Percentiles rank a stretch among this genome's conserved stretches.
These are phyloP conservation scores for Syngnathus floridae DNA, from an alignment of 2,113 vertebrate genomes.

Conservation along the genomic window DNA sequence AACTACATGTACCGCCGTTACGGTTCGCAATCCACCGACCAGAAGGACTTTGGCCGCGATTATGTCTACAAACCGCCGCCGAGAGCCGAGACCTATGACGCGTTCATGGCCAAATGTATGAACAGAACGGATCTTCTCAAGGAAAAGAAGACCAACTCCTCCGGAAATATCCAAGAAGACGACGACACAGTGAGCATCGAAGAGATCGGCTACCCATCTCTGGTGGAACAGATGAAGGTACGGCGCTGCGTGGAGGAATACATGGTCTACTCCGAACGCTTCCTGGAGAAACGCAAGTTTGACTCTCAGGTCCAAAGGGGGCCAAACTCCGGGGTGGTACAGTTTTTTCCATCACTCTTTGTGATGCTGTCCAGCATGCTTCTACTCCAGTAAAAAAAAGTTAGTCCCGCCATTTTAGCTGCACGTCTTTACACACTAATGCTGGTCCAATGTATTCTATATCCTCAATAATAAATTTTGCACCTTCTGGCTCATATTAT, in stretches of 20 bases:
- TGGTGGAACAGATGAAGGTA: constrained; percentile 61
- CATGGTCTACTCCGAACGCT: constrained; percentile 53
- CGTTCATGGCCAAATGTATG: constrained; percentile 63
- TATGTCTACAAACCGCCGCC: constrained; percentile 56
- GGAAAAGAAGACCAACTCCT: constrained; percentile 17
- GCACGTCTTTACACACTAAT: constrained; percentile 12
- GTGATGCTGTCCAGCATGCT: constrained; percentile 58
- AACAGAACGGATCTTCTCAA: constrained; percentile 48
- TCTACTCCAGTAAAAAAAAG: constrained; percentile 56
- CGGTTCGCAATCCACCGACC: constrained; percentile 55
- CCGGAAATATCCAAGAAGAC: constrained; percentile 11
- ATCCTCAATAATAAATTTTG: neutral
- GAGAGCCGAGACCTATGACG: constrained; percentile 52
- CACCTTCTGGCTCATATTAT: constrained; percentile 3
- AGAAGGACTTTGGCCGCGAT: constrained; percentile 60
- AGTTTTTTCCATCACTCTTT: constrained; percentile 43
- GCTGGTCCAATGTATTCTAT: constrained; percentile 1
- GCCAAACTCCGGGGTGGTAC: constrained; percentile 22
- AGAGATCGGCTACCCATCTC: constrained; percentile 64
- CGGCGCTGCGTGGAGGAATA: constrained; percentile 58
- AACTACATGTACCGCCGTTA: constrained; percentile 69
- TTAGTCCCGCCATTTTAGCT: constrained; percentile 12
- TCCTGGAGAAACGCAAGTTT: constrained; percentile 49
- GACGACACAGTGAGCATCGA: constrained; percentile 61
- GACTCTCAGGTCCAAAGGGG: constrained; percentile 13